These are phyloP conservation scores for Dicerorhinus sumatrensis DNA, from an alignment of 2,113 vertebrate species.

Conservation along the genomic window DNA sequence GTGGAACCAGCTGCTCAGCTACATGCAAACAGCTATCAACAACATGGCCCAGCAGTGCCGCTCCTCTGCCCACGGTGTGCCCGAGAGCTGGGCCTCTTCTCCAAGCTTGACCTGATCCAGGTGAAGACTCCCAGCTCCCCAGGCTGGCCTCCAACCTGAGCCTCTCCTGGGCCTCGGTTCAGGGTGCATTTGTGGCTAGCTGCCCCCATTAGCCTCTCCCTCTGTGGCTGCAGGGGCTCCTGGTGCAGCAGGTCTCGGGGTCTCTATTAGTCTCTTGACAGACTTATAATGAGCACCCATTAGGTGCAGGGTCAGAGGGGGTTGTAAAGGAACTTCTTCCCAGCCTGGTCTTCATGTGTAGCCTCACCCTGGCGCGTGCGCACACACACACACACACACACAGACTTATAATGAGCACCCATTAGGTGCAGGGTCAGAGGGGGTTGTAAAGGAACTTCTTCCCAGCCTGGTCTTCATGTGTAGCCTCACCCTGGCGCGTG, in stretches of 20 bases:
- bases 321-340: neutral
- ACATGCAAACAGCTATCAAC: slow-evolving; percentile 82
- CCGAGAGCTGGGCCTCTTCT: slow-evolving; percentile 77
- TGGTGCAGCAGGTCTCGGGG: fast-evolving
- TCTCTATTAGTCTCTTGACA: neutral
- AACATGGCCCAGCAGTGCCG: slow-evolving; percentile 88
- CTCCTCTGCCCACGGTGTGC: slow-evolving; percentile 69
- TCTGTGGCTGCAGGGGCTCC: neutral
- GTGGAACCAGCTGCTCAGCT: slow-evolving; percentile 84
- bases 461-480: neutral
- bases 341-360: neutral
- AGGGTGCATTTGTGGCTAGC: fast-evolving
- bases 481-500: neutral
- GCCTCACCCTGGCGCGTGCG: neutral
- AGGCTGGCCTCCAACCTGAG: neutral
- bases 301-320: neutral
- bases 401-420: neutral
- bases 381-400: too few relatives aligned
- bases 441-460: neutral
- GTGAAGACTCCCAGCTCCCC: neutral
- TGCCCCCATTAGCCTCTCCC: neutral
- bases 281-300: neutral
- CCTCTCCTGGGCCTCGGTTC: neutral
- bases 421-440: neutral
- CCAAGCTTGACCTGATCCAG: slow-evolving; percentile 89